Conservation (phyloP, 2,797 vertebrate genomes). For the Smutsia temminckii region DNA sequence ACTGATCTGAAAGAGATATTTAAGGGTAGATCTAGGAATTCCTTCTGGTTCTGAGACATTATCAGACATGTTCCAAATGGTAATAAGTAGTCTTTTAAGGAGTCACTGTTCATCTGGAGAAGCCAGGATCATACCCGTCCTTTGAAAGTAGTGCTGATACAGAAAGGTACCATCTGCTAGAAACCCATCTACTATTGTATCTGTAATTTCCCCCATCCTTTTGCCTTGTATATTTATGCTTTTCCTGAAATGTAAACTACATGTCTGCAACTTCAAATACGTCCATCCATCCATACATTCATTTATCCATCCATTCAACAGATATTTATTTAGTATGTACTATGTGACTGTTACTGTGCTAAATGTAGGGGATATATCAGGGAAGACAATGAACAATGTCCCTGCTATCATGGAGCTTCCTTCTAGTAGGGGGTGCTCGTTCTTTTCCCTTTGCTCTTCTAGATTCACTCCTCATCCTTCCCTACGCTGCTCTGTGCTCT, state of each 20-base stretch:
- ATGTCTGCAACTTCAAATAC: background rate
- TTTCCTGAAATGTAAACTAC: background rate
- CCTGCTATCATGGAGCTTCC: background rate
- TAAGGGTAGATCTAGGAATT: background rate
- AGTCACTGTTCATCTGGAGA: background rate
- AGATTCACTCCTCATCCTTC: background rate
- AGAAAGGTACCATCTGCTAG: background rate
- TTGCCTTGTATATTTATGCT: background rate
- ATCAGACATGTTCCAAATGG: background rate
- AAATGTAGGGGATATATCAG: background rate
- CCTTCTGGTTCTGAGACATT: background rate
- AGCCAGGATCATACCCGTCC: background rate
- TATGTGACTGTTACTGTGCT: background rate
- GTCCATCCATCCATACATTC: background rate
- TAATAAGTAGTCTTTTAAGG: background rate
- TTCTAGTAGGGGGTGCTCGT: background rate
- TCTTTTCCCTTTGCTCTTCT: background rate
- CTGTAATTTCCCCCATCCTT: background rate
- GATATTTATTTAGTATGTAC: background rate
- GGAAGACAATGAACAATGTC: background rate
- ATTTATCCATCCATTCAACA: background rate
- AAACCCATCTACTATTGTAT: background rate
- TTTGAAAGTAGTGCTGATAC: background rate
- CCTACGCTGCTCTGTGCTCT: background rate
- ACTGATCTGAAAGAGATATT: background rate